phyloP scores from a whole-genome alignment of 2,797 vertebrate species.

The Spheniscus humboldti region DNA sequence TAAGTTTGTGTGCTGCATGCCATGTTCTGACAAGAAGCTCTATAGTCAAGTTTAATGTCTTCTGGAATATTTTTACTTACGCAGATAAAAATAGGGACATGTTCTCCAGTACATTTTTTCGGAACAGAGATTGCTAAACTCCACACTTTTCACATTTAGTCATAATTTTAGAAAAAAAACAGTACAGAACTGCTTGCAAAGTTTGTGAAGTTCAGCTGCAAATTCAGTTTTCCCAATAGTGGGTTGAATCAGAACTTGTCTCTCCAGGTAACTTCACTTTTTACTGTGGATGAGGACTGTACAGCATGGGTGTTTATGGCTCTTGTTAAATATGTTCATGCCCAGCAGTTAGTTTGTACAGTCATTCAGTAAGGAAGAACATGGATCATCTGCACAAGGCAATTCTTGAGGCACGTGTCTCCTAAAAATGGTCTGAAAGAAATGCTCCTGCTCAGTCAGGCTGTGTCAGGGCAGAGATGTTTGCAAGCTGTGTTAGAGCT shows the following conservation, averaged over 20 bases:
- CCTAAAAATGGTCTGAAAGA: background rate
- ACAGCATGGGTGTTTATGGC: background rate
- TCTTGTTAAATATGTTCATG: background rate
- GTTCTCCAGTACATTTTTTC: slow-evolving; percentile 62
- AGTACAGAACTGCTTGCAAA: slow-evolving; percentile 23
- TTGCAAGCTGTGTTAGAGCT: background rate
- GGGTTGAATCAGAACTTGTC: background rate
- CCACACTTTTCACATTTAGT: slow-evolving; percentile 58
- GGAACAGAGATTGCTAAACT: slow-evolving; percentile 56
- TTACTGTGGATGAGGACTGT: background rate
- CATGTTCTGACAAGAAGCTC: slow-evolving; percentile 13
- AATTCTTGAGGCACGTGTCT: background rate
- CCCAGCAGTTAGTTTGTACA: background rate
- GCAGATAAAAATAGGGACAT: slow-evolving; percentile 58
- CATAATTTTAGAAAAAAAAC: slow-evolving; percentile 55
- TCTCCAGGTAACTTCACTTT: background rate
- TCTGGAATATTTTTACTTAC: slow-evolving; percentile 57
- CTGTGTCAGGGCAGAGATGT: background rate
- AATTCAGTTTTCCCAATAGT: background rate
- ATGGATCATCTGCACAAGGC: background rate
- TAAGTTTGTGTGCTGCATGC: background rate
- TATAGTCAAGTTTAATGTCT: slow-evolving; percentile 46
- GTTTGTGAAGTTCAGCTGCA: slow-evolving; percentile 19
- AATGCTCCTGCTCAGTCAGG: background rate
- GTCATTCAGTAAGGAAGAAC: background rate